Percentiles rank a stretch among this genome's conserved stretches.
Conservation (phyloP, 2,888 invertebrate species). For the Mystacides longicornis region DNA sequence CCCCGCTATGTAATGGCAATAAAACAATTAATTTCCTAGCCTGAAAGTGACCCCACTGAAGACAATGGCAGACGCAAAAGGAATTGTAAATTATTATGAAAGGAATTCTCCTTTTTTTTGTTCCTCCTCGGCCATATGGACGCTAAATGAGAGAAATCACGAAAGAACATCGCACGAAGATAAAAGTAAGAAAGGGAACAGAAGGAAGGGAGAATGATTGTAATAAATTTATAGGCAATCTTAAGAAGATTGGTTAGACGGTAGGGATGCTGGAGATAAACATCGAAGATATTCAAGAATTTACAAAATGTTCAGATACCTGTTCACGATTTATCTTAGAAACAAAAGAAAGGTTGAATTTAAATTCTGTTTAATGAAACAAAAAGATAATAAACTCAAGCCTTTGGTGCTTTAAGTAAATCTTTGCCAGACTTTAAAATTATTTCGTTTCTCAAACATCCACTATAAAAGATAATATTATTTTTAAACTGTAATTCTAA, state of each 20-base stretch:
- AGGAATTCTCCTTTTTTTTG: background rate
- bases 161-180: background rate
- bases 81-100: background rate
- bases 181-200: background rate
- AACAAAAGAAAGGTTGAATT: no score
- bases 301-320: no score
- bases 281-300: no score
- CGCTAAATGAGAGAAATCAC: background rate
- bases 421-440: no score
- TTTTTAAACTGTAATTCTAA: no score
- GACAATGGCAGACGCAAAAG: background rate
- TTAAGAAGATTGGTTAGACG: background rate
- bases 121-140: background rate
- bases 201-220: background rate
- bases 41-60: background rate
- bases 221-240: constrained; percentile 2
- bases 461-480: no score
- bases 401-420: no score
- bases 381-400: no score
- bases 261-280: background rate
- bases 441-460: no score
- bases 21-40: background rate
- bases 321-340: no score
- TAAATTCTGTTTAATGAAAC: no score
- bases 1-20: background rate